These are phyloP conservation scores for Drosophila buzzatii DNA, from an alignment of 2,888 invertebrate species.

Conservation along the genomic window DNA sequence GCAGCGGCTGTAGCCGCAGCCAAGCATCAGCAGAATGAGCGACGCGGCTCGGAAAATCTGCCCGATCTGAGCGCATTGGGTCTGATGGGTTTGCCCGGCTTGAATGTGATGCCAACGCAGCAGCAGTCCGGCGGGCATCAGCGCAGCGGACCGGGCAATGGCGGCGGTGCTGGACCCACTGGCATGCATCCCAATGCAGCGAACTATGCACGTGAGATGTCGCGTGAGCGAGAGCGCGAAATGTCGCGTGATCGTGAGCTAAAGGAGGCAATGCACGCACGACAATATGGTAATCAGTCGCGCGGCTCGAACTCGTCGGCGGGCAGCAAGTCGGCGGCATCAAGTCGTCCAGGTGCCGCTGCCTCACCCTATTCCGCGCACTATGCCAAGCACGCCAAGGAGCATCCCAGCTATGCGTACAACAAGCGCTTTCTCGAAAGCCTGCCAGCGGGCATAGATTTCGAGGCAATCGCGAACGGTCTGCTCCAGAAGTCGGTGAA, in stretches of 20 bases:
- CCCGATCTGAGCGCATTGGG: conserved; percentile 83
- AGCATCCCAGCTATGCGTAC: conserved; percentile 80
- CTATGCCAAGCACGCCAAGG: conserved; percentile 77
- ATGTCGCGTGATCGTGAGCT: conserved; percentile 72
- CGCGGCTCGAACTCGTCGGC: conserved; percentile 70
- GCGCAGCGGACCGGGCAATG: conserved; percentile 38
- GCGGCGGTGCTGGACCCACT: conserved; percentile 40
- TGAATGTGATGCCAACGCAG: conserved; percentile 82
- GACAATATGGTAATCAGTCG: conserved; percentile 82
- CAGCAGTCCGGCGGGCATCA: conserved; percentile 51
- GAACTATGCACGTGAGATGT: conserved; percentile 72
- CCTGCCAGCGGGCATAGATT: conserved; percentile 84
- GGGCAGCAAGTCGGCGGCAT: conserved; percentile 52
- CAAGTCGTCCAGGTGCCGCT: conserved; percentile 63
- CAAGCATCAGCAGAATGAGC: conserved; percentile 72
- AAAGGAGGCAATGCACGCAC: conserved; percentile 79
- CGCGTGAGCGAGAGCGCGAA: conserved; percentile 69
- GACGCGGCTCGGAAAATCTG: conserved; percentile 79
- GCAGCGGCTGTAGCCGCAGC: conserved; percentile 78
- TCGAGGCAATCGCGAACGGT: conserved; percentile 84
- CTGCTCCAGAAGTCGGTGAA: conserved; percentile 83
- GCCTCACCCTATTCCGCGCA: conserved; percentile 76
- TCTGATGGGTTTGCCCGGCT: conserved; percentile 82
- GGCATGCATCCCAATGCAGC: conserved; percentile 76
- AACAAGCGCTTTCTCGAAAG: conserved; percentile 83